Base-by-base conservation (phyloP, 2,113 vertebrate genomes). In the Microtus oregoni region DNA sequence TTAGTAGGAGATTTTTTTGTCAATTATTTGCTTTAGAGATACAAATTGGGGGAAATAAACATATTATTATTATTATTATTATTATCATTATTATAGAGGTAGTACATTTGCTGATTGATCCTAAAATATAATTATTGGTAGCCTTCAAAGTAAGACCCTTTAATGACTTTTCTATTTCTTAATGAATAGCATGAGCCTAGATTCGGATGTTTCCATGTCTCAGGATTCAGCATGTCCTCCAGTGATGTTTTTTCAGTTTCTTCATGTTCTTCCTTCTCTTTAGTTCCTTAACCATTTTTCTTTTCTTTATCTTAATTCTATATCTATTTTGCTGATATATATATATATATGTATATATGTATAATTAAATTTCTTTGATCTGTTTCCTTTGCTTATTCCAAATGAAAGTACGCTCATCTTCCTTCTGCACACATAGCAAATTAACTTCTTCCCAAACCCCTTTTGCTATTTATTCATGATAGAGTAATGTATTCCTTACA, bases 21-120 rank as follows among this genome's bases (percentile, higher is more conserved):
- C 65, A 38, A 22, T 50, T 50, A 65, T 76, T 68, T 86, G 32
- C 17, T 63, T 81, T 77, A 65, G 32, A 76, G 8, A 2, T 10
- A 20, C 13, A 86, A 76, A 55, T n/a, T 47, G 26, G 3, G 14
- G 0, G 5, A 15, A 15, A 1, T 3, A 30, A 15, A 2, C 4
- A 24, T 10, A n/a, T 90, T 47, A 47, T 47, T 47, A 47, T 47
- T 47, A 47, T 47, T 89, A 22, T 76, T 86, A 38, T 41, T 41
- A 41, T 95, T 89, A 77, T 90, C 83, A 50, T 92, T 89, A 75
- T 67, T n/a, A 82, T 92, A 24, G 47, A 83, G 24, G 0, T 47
- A 82, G 26, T 95, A 90, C 1, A 61, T 52, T 89, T 90, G 20
- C 13, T n/a, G 86, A 8, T 1, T 28, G 5, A 3, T 17, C 0